These are phyloP conservation scores for Amaurobius ferox DNA, from an alignment of 2,888 invertebrate species.

Conservation along the genomic window DNA sequence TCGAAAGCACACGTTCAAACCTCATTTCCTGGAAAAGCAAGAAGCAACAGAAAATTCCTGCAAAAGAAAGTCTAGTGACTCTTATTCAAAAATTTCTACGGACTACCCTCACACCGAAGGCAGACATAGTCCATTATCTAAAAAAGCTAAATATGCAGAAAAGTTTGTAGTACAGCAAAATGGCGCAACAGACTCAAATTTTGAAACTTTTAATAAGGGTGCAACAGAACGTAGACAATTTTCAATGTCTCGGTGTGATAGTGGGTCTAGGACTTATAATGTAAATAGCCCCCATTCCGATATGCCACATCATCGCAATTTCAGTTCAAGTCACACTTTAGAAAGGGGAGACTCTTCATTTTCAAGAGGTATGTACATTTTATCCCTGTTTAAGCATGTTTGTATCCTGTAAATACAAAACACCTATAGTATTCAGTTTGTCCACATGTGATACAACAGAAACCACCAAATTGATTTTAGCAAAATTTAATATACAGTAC, in stretches of 20 bases:
- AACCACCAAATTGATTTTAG: too few relatives aligned
- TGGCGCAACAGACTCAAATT: neutral
- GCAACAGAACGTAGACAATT: neutral
- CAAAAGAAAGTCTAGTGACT: slow-evolving; percentile 57
- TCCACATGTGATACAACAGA: too few relatives aligned
- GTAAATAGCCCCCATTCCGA: too few relatives aligned
- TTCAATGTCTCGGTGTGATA: neutral
- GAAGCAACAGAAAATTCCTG: slow-evolving; percentile 30
- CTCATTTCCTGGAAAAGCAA: slow-evolving; percentile 36
- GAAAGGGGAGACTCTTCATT: too few relatives aligned
- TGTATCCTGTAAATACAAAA: too few relatives aligned
- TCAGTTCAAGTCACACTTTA: too few relatives aligned
- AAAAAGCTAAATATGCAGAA: slow-evolving; percentile 49
- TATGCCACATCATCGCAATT: too few relatives aligned
- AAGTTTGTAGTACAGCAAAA: neutral
- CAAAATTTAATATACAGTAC: too few relatives aligned
- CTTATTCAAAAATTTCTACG: slow-evolving; percentile 37
- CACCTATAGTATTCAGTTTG: too few relatives aligned
- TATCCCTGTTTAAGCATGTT: too few relatives aligned
- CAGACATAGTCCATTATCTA: slow-evolving; percentile 49
- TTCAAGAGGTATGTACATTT: too few relatives aligned
- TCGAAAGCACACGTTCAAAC: slow-evolving; percentile 43
- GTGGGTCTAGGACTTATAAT: neutral
- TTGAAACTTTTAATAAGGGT: neutral
- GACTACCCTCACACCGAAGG: slow-evolving; percentile 31